Evolutionary conservation across 2,113 vertebrate species (phyloP).

Genomic region (Gambusia holbrooki): DNA sequence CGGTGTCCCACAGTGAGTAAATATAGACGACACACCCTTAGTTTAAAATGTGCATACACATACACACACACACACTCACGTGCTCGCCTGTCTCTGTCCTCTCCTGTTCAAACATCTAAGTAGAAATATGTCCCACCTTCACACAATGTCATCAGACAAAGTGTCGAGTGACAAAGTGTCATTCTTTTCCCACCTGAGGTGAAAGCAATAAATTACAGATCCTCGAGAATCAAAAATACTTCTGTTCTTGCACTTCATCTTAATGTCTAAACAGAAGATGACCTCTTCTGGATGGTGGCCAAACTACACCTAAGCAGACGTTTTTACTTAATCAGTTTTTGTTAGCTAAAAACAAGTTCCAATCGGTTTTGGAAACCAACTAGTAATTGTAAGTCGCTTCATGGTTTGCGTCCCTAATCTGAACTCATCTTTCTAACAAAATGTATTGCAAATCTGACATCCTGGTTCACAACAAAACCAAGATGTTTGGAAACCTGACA

Average conservation of each 20-base stretch:
- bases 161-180: not conserved
- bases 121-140: slow-evolving; percentile 6
- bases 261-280: no score
- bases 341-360: no score
- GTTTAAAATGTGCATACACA: slow-evolving; percentile 13
- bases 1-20: slow-evolving; percentile 56
- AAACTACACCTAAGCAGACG: no score
- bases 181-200: not conserved
- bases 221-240: no score
- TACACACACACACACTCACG: not conserved
- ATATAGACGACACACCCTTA: slow-evolving; percentile 64
- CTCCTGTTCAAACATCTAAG: slow-evolving; percentile 2
- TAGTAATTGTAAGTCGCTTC: no score
- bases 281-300: no score
- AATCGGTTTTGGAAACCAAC: no score
- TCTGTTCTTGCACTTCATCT: no score
- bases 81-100: not conserved
- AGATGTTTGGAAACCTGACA: not conserved
- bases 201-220: not conserved
- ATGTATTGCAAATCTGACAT: slow-evolving; percentile 22
- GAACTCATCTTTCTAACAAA: slow-evolving; percentile 26
- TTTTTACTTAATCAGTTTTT: no score
- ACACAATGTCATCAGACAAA: not conserved
- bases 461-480: slow-evolving; percentile 5
- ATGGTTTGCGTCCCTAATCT: slow-evolving; percentile 6